These are phyloP conservation scores for Muricea muricata DNA, from an alignment of 92 coral and sea anemone genomes.

Conservation along the genomic window DNA sequence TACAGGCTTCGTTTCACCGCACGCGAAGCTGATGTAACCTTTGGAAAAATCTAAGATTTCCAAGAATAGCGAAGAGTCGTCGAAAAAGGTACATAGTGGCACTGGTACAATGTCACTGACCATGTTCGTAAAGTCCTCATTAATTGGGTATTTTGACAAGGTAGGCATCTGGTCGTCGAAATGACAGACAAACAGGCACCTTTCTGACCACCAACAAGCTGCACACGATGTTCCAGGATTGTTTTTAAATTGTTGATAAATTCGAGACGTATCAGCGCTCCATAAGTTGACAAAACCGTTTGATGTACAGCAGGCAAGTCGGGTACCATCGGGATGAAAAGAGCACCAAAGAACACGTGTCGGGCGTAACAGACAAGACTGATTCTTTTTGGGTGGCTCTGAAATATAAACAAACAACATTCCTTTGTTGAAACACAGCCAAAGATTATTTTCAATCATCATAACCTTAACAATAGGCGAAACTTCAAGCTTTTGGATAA, in stretches of 20 bases:
- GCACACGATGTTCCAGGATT: not conserved
- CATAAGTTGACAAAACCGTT: slow-evolving; percentile 4
- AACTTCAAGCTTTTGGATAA: not conserved
- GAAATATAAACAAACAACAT: not conserved
- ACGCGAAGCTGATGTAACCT: not conserved
- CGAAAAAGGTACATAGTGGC: no score
- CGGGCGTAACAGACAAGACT: not conserved
- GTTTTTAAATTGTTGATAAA: not conserved
- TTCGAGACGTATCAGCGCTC: not conserved
- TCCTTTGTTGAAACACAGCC: not conserved
- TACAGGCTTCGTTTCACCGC: not conserved
- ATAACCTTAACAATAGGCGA: not conserved
- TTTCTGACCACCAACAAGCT: not conserved
- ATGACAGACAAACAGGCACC: not conserved
- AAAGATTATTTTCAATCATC: not conserved
- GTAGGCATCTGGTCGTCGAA: not conserved
- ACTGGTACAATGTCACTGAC: no score
- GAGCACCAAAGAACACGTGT: not conserved
- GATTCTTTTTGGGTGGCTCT: not conserved
- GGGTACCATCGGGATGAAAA: not conserved
- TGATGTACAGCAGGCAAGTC: not conserved
- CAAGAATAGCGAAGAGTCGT: not conserved
- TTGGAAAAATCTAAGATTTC: not conserved
- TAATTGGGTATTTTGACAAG: not conserved
- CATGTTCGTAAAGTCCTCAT: not conserved